These are phyloP conservation scores for Podargus strigoides DNA, from an alignment of 2,797 vertebrate species.

Conservation along the genomic window DNA sequence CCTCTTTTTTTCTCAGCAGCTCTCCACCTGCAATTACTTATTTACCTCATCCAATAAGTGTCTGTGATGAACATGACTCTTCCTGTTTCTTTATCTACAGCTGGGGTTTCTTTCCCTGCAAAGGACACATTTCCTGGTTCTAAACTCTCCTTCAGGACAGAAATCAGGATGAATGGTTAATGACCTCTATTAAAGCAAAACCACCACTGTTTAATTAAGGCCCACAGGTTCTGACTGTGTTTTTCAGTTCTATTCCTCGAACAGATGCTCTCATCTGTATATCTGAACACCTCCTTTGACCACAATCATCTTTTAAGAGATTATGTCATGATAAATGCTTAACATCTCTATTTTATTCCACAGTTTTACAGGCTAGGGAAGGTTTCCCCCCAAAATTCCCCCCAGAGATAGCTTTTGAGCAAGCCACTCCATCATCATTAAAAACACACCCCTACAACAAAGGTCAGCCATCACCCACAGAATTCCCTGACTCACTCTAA, in stretches of 20 bases:
- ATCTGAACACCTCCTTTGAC: not conserved
- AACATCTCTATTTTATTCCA: not conserved
- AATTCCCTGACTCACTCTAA: not conserved
- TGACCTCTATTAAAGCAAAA: not conserved
- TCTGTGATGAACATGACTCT: not conserved
- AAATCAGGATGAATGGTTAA: not conserved
- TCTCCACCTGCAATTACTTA: not conserved
- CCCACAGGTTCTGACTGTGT: not conserved
- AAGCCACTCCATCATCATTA: fast-evolving
- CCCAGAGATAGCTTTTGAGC: not conserved
- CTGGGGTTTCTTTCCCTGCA: not conserved
- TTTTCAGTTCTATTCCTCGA: not conserved
- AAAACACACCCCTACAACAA: not conserved
- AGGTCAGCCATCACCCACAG: not conserved
- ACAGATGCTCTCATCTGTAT: too few species aligned
- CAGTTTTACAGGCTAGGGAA: not conserved
- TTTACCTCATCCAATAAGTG: not conserved
- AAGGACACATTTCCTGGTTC: not conserved
- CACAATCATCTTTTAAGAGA: not conserved
- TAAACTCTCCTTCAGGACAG: not conserved
- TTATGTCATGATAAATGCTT: fast-evolving
- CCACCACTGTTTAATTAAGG: not conserved
- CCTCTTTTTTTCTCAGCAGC: not conserved
- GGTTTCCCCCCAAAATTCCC: not conserved
- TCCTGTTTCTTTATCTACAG: not conserved